Conservation (phyloP, 2,888 invertebrate genomes). For the Galerucella pusilla region DNA sequence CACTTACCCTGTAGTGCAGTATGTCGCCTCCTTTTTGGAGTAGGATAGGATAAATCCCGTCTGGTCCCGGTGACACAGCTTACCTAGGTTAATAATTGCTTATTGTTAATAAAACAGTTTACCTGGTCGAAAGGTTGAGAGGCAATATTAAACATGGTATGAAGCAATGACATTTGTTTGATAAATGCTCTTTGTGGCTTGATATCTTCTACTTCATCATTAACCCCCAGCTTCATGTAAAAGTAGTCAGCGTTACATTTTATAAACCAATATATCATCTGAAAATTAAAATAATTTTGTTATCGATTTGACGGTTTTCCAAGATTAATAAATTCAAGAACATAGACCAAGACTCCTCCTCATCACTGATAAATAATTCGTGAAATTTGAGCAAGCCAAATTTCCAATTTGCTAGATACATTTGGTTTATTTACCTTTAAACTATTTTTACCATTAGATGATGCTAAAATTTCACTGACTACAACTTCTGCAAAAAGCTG, state of each 20-base stretch:
- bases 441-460: conserved; percentile 69
- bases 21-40: too few relatives aligned
- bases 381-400: too few relatives aligned
- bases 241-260: conserved; percentile 77
- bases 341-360: too few relatives aligned
- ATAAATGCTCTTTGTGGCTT: conserved; percentile 58
- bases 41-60: too few relatives aligned
- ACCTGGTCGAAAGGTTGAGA: conserved; percentile 82
- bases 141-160: conserved; percentile 85
- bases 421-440: conserved; percentile 62
- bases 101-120: conserved; percentile 16
- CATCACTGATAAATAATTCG: too few relatives aligned
- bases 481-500: conserved; percentile 68
- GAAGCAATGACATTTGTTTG: conserved; percentile 69
- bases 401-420: too few relatives aligned
- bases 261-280: conserved; percentile 79
- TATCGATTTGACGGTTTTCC: too few relatives aligned
- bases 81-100: too few relatives aligned
- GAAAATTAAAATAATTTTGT: conserved; percentile 14
- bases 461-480: conserved; percentile 74
- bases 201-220: conserved; percentile 60
- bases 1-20: too few relatives aligned
- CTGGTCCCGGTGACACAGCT: too few relatives aligned
- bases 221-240: conserved; percentile 69
- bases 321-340: too few relatives aligned